Base-by-base conservation (phyloP, 1,140 invertebrate species). In the Cataglyphis hispanica region DNA sequence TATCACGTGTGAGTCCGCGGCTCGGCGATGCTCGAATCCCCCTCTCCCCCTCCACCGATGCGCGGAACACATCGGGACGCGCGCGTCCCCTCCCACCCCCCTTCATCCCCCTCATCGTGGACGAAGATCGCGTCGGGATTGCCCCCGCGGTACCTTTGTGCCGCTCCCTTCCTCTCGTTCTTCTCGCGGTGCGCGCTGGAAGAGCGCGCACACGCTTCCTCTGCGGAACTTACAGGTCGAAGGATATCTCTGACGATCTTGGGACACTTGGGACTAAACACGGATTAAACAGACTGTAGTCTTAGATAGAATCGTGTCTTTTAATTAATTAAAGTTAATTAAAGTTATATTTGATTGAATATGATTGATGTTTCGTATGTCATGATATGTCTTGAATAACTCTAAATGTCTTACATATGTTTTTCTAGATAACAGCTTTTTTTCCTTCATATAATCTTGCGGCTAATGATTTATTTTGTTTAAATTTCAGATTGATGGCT, bases 1-100 rank as follows among this genome's bases (percentile, higher is more conserved):
- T 89, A 90, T 90, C 89, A 90, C 88, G 89, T 90, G 88, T 61
- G 78, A 85, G 66, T 60, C 66, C 78, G 66, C 34, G 25, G 77
- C n/a, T 81, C 76, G 58, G 37, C 72, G 70, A 84, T 43, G 66
- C 56, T 87, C 86, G 88, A 64, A 63, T 67, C 70, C 53, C 50
- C 72, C 34, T n/a, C n/a, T n/a, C n/a, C n/a, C n/a, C n/a, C n/a
- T n/a, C n/a, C n/a, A n/a, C n/a, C 31, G 31, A 31, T 31, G 31
- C 58, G 70, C 70, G 77, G 77, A 66, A 27, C 78, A 46, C 25
- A 19, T 34, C 70, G 67, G 25, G 81, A 74, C 50, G 60, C 60
- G 34, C 50, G 60, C 60, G 34, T 34, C 84, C 75, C 66, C 76
- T 22, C 69, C 84, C 75, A 60, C 76, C 22, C 69, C 64, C 63